phyloP scores from a whole-genome alignment of 2,797 vertebrate genomes.

The Fistularia tabacaria region DNA sequence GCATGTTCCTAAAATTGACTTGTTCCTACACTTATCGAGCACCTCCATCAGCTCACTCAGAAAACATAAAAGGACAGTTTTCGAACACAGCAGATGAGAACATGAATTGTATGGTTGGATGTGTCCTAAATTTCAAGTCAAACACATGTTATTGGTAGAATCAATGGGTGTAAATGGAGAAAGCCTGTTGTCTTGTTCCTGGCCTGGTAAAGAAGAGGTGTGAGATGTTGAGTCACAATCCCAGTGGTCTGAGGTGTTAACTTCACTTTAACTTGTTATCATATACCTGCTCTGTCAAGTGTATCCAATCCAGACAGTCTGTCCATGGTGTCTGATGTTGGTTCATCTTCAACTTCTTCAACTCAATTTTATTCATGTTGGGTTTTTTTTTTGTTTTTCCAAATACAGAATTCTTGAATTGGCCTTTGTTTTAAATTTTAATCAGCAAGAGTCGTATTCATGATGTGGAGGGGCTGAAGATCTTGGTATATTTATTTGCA shows the following conservation, averaged over 20 bases:
- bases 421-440: not conserved
- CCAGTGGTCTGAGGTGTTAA: slow-evolving; percentile 67
- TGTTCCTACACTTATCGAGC: too few relatives aligned
- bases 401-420: not conserved
- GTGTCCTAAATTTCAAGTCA: slow-evolving; percentile 64
- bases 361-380: too few relatives aligned
- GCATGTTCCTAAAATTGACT: too few relatives aligned
- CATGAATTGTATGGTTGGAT: slow-evolving; percentile 54
- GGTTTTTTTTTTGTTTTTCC: not conserved
- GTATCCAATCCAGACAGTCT: slow-evolving; percentile 35
- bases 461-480: too few relatives aligned
- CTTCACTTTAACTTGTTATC: slow-evolving; percentile 56
- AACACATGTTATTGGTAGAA: slow-evolving; percentile 71
- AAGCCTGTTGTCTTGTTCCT: slow-evolving; percentile 70
- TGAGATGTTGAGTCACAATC: slow-evolving; percentile 63
- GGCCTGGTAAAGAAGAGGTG: slow-evolving; percentile 57
- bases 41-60: too few relatives aligned
- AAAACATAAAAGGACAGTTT: slow-evolving; percentile 28
- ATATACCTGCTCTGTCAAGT: slow-evolving; percentile 29
- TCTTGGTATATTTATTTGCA: too few relatives aligned
- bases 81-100: slow-evolving; percentile 48
- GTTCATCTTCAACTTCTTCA: not conserved
- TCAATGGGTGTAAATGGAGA: slow-evolving; percentile 79
- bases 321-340: slow-evolving; percentile 13
- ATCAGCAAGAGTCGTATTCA: too few relatives aligned